Conservation (phyloP, 2,888 invertebrate species). For the Oxytorus armatus region DNA sequence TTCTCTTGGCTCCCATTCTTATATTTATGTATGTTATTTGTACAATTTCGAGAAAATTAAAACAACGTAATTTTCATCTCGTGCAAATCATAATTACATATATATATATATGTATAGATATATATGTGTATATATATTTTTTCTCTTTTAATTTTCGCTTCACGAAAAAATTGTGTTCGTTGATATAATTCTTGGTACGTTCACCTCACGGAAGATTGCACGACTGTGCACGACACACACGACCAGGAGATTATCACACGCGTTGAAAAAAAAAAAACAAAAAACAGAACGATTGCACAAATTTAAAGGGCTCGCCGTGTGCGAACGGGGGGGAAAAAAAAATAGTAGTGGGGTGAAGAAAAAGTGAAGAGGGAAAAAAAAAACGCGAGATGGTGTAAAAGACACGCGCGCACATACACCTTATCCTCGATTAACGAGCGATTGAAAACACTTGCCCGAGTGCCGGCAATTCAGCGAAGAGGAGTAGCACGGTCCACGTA, state of each 20-base stretch:
- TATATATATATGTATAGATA: too few species aligned
- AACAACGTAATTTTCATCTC: constrained; percentile 31
- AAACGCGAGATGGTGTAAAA: constrained; percentile 32
- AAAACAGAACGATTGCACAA: constrained; percentile 60
- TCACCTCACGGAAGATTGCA: constrained; percentile 39
- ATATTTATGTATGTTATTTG: constrained; percentile 24
- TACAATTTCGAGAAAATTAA: constrained; percentile 23
- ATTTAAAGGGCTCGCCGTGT: constrained; percentile 56
- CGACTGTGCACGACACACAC: constrained; percentile 25
- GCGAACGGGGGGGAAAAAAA: constrained; percentile 40
- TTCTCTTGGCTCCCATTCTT: constrained; percentile 63
- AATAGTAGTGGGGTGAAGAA: constrained; percentile 63
- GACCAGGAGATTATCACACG: neutral
- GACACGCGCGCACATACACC: too few species aligned
- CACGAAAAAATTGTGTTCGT: constrained; percentile 6
- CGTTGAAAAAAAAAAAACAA: constrained; percentile 12
- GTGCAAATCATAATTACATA: constrained; percentile 32
- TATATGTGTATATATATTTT: too few species aligned
- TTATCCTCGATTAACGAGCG: constrained; percentile 68
- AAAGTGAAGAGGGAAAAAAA: constrained; percentile 20
- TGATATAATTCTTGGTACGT: constrained; percentile 30
- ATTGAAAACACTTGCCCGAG: constrained; percentile 74
- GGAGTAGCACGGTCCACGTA: neutral
- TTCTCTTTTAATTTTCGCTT: neutral
- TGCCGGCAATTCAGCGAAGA: constrained; percentile 75